phyloP scores from a whole-genome alignment of 2,797 vertebrate genomes.

The Coregonus sp. region DNA sequence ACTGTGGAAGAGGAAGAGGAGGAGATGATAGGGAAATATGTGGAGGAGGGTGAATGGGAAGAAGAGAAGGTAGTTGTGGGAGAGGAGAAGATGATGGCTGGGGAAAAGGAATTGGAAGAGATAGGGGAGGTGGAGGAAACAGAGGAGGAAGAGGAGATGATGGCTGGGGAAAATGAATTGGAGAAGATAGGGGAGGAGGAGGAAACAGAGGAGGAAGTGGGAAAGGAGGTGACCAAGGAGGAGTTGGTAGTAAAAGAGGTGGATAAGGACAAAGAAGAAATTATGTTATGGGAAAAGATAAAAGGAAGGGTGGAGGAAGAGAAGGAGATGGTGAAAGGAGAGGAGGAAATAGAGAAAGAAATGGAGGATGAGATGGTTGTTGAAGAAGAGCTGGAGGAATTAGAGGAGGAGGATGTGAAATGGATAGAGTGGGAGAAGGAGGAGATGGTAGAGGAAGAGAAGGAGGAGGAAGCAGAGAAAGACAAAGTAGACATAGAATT shows the following conservation, averaged over 20 bases:
- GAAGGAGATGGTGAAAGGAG: neutral
- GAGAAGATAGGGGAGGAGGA: conserved; percentile 4
- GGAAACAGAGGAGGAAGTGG: conserved; percentile 5
- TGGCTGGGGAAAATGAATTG: too few relatives aligned
- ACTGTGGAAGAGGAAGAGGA: conserved; percentile 60
- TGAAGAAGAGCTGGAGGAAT: conserved; percentile 2
- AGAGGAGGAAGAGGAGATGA: neutral
- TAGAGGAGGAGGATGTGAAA: neutral
- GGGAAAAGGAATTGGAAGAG: neutral
- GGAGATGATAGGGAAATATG: conserved; percentile 15
- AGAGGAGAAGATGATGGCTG: neutral
- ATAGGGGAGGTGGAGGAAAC: conserved; percentile 15
- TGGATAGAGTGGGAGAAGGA: neutral
- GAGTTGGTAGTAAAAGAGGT: neutral
- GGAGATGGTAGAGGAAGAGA: neutral
- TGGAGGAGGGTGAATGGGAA: neutral
- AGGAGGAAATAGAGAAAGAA: conserved; percentile 7
- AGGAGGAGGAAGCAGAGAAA: conserved; percentile 18
- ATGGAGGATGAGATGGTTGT: conserved; percentile 7
- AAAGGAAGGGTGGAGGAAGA: conserved; percentile 1
- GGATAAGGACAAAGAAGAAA: neutral
- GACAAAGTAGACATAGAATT: neutral
- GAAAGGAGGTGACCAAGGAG: neutral
- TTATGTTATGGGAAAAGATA: neutral
- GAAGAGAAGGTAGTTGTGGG: neutral